Base-by-base conservation (phyloP, 2,888 invertebrate species). In the Hylaea fasciaria region DNA sequence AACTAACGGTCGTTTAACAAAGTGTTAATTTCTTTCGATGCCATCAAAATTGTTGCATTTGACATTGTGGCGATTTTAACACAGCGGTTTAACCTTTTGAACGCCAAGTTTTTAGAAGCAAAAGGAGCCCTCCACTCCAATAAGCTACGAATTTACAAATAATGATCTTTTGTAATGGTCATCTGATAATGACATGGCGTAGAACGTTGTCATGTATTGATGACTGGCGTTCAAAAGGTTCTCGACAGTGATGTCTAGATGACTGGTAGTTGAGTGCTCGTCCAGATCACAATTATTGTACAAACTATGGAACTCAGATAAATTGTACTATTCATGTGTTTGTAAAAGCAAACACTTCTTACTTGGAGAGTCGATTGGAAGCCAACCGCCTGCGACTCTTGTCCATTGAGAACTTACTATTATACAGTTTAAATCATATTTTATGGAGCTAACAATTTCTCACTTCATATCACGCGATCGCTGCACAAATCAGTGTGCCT, bases 291-390 rank as follows among this genome's bases (percentile, higher is more conserved):
- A 12, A 59, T n/a, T n/a, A n/a, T 58, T 56, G 44, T 66, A 66
- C 52, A 54, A 57, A 69, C 57, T 69, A 65, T 60, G 64, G 59
- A 69, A 66, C 65, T 54, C 51, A 64, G 53, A 64, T 7, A 7
- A 5, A 69, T 69, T 69, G 69, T 66, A 69, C 69, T 66, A 62
- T 64, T 47, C 39, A 57, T 8, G 56, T 49, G 56, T 4, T 57
- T 61, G 51, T 14, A 14, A 12, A 46, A 17, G 28, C 55, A 56
- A 52, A 57, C 56, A 57, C 54, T 14, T 49, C 28, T 52, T 37
- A 58, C 14, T 46, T n/a, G 46, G 41, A 45, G 46, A 48, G 43
- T 37, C 35, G 40, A 17, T 43, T 52, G 51, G 57, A 57, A 57
- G 57, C 37, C 16, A 48, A 57, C 44, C 41, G 13, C 43, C 49